phyloP scores from a whole-genome alignment of 2,888 invertebrate genomes.

The Chymomyza fuscimana region DNA sequence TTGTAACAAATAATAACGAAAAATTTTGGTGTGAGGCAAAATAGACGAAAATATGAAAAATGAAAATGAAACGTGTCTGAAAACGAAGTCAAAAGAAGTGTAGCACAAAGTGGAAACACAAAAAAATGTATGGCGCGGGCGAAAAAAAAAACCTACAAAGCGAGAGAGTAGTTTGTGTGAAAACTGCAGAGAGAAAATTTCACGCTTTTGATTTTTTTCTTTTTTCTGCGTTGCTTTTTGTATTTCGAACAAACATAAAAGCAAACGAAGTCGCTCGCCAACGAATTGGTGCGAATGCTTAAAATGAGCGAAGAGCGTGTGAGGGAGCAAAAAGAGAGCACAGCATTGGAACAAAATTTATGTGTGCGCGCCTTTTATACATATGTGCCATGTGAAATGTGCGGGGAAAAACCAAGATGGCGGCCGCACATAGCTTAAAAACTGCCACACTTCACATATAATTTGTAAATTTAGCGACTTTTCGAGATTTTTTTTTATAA shows the following conservation, averaged over 20 bases:
- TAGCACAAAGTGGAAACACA: conserved; percentile 68
- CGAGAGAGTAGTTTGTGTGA: conserved; percentile 42
- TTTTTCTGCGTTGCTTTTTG: conserved; percentile 23
- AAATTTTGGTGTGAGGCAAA: neutral
- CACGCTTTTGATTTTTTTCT: conserved; percentile 46
- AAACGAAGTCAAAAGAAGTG: conserved; percentile 59
- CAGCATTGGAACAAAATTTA: conserved; percentile 60
- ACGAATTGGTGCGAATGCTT: conserved; percentile 60
- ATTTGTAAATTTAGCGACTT: conserved; percentile 23
- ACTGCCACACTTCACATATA: conserved; percentile 53
- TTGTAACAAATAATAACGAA: conserved; percentile 29
- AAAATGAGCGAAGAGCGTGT: conserved; percentile 40
- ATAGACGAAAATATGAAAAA: conserved; percentile 6
- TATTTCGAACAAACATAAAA: conserved; percentile 63
- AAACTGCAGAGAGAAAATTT: conserved; percentile 71
- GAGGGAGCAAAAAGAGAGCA: conserved; percentile 44
- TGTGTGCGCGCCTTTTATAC: conserved; percentile 6
- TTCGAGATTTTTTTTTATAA: conserved; percentile 21
- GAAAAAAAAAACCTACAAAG: conserved; percentile 46
- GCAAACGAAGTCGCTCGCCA: conserved; percentile 24
- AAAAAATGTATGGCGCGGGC: conserved; percentile 54
- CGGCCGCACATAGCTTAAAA: conserved; percentile 55
- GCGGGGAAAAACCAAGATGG: conserved; percentile 70
- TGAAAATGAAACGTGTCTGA: conserved; percentile 42
- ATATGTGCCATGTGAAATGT: conserved; percentile 27